Evolutionary conservation across 1,140 invertebrate species (phyloP).

Genomic region (Leguminivora glycinivorella): DNA sequence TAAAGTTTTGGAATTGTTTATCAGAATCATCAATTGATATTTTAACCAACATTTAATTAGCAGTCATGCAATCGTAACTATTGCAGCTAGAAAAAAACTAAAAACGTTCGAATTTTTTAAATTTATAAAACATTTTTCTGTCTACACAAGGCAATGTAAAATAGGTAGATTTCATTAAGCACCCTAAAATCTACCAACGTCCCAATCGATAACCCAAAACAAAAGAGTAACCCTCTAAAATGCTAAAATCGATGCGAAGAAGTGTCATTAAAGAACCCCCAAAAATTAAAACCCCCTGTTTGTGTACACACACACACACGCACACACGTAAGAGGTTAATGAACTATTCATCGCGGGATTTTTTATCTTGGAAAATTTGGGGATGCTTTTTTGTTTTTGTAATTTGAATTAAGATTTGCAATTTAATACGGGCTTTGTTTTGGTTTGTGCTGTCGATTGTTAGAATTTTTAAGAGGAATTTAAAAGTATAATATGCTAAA

Average conservation of each 20-base stretch:
- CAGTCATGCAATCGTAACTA: no score
- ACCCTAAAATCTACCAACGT: background rate
- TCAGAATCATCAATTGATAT: no score
- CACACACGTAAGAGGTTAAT: conserved; percentile 57
- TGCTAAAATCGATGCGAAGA: conserved; percentile 76
- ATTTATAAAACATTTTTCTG: no score
- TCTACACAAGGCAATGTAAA: no score
- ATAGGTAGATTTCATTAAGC: background rate
- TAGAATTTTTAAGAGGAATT: no score
- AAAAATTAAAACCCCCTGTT: conserved; percentile 74
- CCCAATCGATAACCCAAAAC: conserved; percentile 72
- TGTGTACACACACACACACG: conserved; percentile 56
- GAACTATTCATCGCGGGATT: conserved; percentile 55
- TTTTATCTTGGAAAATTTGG: conserved; percentile 28
- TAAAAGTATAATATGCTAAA: no score
- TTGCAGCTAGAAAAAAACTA: no score
- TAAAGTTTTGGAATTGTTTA: no score
- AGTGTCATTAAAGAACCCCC: conserved; percentile 79
- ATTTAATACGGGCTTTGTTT: conserved; percentile 6
- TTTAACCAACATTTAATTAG: no score
- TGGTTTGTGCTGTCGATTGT: background rate
- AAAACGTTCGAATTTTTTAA: no score
- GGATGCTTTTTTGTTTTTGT: background rate
- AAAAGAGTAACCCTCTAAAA: conserved; percentile 74
- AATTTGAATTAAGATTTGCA: conserved; percentile 8